Evolutionary conservation across 2,888 invertebrate species (phyloP).

Genomic region (Schizaphis graminum): DNA sequence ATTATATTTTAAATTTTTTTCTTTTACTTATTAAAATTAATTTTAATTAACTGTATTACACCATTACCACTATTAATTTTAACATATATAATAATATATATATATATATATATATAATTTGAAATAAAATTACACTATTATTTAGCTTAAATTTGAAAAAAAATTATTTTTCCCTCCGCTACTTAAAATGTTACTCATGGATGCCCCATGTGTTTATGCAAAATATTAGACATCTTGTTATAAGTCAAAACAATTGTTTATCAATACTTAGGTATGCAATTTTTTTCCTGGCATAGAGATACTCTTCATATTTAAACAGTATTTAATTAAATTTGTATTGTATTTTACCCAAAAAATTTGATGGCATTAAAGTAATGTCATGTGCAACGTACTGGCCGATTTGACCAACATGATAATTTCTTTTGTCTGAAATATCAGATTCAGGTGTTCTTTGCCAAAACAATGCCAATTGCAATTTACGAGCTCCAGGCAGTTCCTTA

Average conservation of each 20-base stretch:
- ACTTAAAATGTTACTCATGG: no score
- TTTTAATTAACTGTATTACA: no score
- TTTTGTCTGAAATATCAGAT: constrained; percentile 73
- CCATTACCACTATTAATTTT: no score
- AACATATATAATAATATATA: no score
- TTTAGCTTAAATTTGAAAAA: no score
- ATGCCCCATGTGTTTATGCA: background rate
- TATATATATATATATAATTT: no score
- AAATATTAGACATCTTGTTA: background rate
- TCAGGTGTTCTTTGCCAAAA: constrained; percentile 72
- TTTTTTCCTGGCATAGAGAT: no score
- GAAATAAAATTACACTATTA: no score
- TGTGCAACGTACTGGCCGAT: constrained; percentile 85
- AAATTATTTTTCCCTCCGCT: no score
- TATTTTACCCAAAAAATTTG: background rate
- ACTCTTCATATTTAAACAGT: background rate
- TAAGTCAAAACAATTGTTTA: background rate
- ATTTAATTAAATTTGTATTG: background rate
- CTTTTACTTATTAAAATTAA: no score
- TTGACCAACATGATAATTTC: constrained; percentile 79
- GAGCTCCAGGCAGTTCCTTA: constrained; percentile 78
- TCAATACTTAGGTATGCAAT: background rate
- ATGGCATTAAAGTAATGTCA: constrained; percentile 74
- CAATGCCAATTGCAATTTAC: constrained; percentile 72
- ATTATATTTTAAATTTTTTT: no score